A percentile compares a stretch with the other conserved stretches of the same genome.
Evolutionary conservation across 1,140 invertebrate species (phyloP).

Genomic region (Dendroctonus ponderosae): DNA sequence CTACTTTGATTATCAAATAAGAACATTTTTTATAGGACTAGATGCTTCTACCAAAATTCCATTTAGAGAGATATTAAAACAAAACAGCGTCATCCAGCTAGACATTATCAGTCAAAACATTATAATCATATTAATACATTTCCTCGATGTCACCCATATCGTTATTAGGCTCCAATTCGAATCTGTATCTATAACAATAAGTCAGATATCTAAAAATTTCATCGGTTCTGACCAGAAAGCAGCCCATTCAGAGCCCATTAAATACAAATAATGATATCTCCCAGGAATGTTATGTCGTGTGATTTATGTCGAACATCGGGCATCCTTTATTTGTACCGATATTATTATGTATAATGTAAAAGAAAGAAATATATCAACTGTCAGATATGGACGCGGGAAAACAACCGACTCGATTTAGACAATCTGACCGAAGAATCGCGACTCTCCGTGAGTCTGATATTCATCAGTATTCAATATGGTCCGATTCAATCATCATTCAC

Average conservation of each 20-base stretch:
- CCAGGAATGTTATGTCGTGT: conserved; percentile 35
- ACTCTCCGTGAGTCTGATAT: conserved; percentile 34
- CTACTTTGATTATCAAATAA: too few species aligned
- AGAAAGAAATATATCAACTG: conserved; percentile 41
- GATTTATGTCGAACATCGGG: conserved; percentile 36
- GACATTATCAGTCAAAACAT: too few species aligned
- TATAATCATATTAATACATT: too few species aligned
- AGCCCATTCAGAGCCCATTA: conserved; percentile 25
- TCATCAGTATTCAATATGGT: conserved; percentile 40
- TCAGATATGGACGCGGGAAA: conserved; percentile 32
- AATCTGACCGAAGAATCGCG: conserved; percentile 37
- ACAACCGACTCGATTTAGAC: conserved; percentile 34
- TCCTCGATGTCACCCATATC: too few species aligned
- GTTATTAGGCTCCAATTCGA: too few species aligned
- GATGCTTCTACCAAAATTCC: too few species aligned
- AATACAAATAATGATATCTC: conserved; percentile 35
- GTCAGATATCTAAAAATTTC: conserved; percentile 21
- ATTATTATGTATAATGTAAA: conserved; percentile 39
- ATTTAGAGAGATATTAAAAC: too few species aligned
- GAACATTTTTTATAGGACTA: too few species aligned
- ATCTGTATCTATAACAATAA: conserved; percentile 1
- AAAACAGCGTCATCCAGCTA: too few species aligned
- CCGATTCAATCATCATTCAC: conserved; percentile 37
- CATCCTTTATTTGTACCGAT: conserved; percentile 32
- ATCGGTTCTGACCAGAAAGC: conserved; percentile 5